Evolutionary conservation across 2,888 invertebrate genomes (phyloP).

Genomic region (Alsophila aescularia): DNA sequence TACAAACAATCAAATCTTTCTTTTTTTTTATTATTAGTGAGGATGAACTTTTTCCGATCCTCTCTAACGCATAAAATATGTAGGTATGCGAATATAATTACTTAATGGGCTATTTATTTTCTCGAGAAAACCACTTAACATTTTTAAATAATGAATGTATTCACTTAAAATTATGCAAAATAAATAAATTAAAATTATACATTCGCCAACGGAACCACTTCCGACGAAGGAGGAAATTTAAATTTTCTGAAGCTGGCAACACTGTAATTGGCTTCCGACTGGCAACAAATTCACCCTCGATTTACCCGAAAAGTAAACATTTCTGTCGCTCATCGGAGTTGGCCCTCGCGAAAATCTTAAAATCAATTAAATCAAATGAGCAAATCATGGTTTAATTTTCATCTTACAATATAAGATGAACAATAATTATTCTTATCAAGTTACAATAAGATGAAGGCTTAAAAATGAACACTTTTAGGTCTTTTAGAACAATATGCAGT

Average conservation of each 20-base stretch:
- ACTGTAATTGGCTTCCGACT: slow-evolving; percentile 45
- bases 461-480: slow-evolving; percentile 20
- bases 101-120: too few relatives aligned
- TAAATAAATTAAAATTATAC: slow-evolving; percentile 51
- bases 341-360: background rate
- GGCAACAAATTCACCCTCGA: slow-evolving; percentile 34
- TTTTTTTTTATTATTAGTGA: too few relatives aligned
- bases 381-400: background rate
- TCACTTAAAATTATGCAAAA: slow-evolving; percentile 49
- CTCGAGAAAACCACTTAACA: background rate
- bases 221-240: slow-evolving; percentile 45
- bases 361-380: background rate
- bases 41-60: too few relatives aligned
- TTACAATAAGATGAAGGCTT: too few relatives aligned
- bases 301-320: slow-evolving; percentile 44
- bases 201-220: slow-evolving; percentile 37
- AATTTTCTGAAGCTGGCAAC: slow-evolving; percentile 42
- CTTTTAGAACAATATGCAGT: slow-evolving; percentile 35
- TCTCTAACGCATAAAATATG: too few relatives aligned
- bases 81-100: too few relatives aligned
- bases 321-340: slow-evolving; percentile 1
- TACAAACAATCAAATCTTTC: too few relatives aligned
- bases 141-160: slow-evolving; percentile 38
- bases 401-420: background rate
- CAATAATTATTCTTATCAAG: too few relatives aligned